Base-by-base conservation (phyloP, 30 jellyfish, hydroid and myxozoan species). In the Hydractinia echinata region DNA sequence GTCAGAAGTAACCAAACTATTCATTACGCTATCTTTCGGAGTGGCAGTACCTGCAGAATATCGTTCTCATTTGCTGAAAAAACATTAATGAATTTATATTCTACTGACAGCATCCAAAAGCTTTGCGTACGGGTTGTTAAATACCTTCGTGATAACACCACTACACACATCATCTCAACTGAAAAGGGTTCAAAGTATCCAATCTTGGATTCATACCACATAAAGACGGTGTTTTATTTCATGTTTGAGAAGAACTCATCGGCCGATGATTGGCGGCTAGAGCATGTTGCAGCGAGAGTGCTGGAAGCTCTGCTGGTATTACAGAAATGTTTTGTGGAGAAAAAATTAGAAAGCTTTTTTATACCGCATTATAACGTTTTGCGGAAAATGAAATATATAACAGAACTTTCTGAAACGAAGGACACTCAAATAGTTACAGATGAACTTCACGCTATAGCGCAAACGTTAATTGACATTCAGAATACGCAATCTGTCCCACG, bases 171-270 rank as follows among this genome's bases (percentile, higher is more conserved):
- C 5, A 4, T 4, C 1, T 64, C 16, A 51, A 7, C 74, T 6
- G 74, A 13, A 13, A 64, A 64, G 39, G 74, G 39, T n/a, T 44
- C 74, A 6, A n/a, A 44, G 16, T 30, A 30, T 30, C 74, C 74
- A 8, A 64, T 64, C 19, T 64, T 64, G 74, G 4, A 64, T 64
- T 64, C 74, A 64, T 64, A 64, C 4, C 74, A 64, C 74, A 64
- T 64, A 64, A 64, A 64, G 39, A 64, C 74, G 2, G 19, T 64
- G 16, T 64, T 64, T 13, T 64, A 64, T 13, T 64, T 64, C 39
- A 7, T 64, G 8, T 64, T 64, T 13, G 9, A 44, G 10, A 64
- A 64, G 74, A 1, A 64, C 16, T n/a, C 19, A 2, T 13, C 39
- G 18, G 74, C 19, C 6, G 39, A 44, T 64, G 74, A 64, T 64